Percentiles rank a stretch among this genome's conserved stretches.
Evolutionary conservation across 1,140 invertebrate genomes (phyloP).

Genomic region (Pogonomyrmex californicus): DNA sequence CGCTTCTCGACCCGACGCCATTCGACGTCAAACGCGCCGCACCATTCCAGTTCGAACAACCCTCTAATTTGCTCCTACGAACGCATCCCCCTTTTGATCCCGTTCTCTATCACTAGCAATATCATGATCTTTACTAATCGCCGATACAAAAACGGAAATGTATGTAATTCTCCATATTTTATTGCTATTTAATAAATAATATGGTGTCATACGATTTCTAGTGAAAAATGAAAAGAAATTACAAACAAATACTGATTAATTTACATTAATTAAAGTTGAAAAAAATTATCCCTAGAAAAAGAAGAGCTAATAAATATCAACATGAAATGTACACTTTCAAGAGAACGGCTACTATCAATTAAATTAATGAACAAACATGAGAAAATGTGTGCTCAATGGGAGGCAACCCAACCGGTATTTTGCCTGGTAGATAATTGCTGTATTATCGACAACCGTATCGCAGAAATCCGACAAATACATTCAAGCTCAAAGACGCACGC

Average conservation of each 20-base stretch:
- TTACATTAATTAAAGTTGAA: slow-evolving; percentile 4
- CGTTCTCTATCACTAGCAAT: slow-evolving; percentile 58
- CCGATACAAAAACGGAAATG: slow-evolving; percentile 53
- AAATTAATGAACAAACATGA: slow-evolving; percentile 17
- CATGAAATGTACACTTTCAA: not conserved
- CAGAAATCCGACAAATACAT: slow-evolving; percentile 42
- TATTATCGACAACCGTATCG: slow-evolving; percentile 40
- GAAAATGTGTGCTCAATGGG: not conserved
- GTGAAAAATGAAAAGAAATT: not conserved
- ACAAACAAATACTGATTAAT: not conserved
- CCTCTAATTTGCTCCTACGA: slow-evolving; percentile 85
- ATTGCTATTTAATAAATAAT: not conserved
- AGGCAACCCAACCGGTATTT: not conserved
- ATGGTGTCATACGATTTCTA: not conserved
- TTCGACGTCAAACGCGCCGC: slow-evolving; percentile 79
- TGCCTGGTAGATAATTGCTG: not conserved
- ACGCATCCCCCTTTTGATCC: slow-evolving; percentile 72
- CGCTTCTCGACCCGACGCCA: slow-evolving; percentile 67
- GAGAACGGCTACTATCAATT: not conserved
- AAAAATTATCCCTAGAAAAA: not conserved
- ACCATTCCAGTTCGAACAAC: slow-evolving; percentile 80
- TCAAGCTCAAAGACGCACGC: slow-evolving; percentile 31
- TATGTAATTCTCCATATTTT: not conserved
- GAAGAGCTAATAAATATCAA: not conserved
- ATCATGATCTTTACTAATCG: slow-evolving; percentile 64